phyloP scores from a whole-genome alignment of 2,113 vertebrate genomes.

The Romanogobio albipinnatus region DNA sequence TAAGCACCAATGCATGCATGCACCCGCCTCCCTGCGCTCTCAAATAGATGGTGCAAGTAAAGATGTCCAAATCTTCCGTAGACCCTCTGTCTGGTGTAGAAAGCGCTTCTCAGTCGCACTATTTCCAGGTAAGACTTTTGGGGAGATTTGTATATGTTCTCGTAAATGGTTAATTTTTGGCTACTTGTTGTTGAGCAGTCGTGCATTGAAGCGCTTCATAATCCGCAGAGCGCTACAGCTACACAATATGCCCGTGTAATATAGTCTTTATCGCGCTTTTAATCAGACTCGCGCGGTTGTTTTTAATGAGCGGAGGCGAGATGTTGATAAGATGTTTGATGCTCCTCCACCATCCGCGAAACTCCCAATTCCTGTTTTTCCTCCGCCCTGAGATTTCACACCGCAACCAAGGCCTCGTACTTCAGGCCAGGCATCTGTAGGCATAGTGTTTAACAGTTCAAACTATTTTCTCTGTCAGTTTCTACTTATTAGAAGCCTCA shows the following conservation, averaged over 20 bases:
- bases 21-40: constrained; percentile 72
- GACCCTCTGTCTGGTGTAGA: constrained; percentile 77
- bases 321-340: constrained; percentile 29
- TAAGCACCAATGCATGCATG: constrained; percentile 68
- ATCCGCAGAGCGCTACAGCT: constrained; percentile 59
- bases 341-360: constrained; percentile 14
- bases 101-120: constrained; percentile 76
- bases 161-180: constrained; percentile 47
- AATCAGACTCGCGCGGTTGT: constrained; percentile 14
- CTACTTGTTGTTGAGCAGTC: constrained; percentile 70
- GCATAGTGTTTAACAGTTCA: neutral
- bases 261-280: constrained; percentile 7
- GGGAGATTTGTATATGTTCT: constrained; percentile 7
- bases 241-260: constrained; percentile 14
- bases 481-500: neutral
- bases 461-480: neutral
- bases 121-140: constrained; percentile 77
- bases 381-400: constrained; percentile 42
- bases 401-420: constrained; percentile 52
- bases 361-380: constrained; percentile 19
- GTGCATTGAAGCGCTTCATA: constrained; percentile 56
- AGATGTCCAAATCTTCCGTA: constrained; percentile 81
- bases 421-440: constrained; percentile 1
- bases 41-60: constrained; percentile 81
- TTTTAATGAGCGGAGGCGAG: constrained; percentile 20